Evolutionary conservation across 2,888 invertebrate genomes (phyloP).

Genomic region (Pomacea canaliculata): DNA sequence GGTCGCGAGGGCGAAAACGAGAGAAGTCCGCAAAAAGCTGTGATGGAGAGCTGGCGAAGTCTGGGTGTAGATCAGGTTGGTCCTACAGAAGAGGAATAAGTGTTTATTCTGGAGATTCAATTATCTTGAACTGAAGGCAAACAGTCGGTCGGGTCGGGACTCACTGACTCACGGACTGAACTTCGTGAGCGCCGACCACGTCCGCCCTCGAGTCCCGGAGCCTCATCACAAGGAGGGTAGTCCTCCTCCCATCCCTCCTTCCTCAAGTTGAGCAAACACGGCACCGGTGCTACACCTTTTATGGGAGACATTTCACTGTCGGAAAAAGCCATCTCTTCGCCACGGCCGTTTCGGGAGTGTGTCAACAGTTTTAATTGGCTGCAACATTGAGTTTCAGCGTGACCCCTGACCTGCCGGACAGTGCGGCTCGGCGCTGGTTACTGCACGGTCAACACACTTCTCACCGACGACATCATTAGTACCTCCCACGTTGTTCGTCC

Average conservation of each 20-base stretch:
- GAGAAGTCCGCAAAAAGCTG: too few relatives aligned
- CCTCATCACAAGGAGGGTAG: neutral
- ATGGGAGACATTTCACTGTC: constrained; percentile 8
- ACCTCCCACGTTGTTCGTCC: constrained; percentile 13
- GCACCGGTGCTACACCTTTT: neutral
- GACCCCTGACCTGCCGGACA: constrained; percentile 28
- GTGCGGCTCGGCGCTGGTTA: constrained; percentile 1
- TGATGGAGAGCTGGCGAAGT: too few relatives aligned
- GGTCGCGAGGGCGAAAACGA: too few relatives aligned
- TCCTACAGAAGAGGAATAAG: constrained; percentile 16
- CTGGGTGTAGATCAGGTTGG: too few relatives aligned
- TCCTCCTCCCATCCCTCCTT: too few relatives aligned
- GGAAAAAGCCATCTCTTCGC: constrained; percentile 18
- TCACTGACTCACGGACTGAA: constrained; percentile 11
- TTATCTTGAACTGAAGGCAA: constrained; percentile 26
- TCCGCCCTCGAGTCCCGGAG: neutral
- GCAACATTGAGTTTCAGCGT: constrained; percentile 34
- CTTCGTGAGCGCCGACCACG: neutral
- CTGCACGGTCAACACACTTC: constrained; percentile 18
- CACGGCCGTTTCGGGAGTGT: constrained; percentile 19
- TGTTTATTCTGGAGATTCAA: constrained; percentile 29
- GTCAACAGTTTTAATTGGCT: constrained; percentile 39
- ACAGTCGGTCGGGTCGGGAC: constrained; percentile 19
- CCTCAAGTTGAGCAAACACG: constrained; percentile 6
- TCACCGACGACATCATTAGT: constrained; percentile 3